Conservation (phyloP, 2,888 invertebrate species). For the Aleiodes alternator region DNA sequence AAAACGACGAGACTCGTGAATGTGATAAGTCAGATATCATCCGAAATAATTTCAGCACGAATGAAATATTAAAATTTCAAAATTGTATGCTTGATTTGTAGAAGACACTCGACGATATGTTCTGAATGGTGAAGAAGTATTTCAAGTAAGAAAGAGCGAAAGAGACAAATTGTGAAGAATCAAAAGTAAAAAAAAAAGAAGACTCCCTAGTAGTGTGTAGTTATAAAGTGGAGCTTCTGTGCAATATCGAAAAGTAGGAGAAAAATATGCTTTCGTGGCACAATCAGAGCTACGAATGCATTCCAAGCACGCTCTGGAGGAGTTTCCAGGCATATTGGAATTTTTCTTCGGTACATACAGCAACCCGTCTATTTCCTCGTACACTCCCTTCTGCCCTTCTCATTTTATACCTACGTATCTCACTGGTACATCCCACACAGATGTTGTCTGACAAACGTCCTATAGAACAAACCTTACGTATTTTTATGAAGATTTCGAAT, state of each 20-base stretch:
- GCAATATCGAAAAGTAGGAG: conserved; percentile 66
- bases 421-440: conserved; percentile 41
- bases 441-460: conserved; percentile 54
- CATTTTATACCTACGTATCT: conserved; percentile 36
- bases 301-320: conserved; percentile 69
- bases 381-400: conserved; percentile 8
- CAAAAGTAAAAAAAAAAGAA: neutral
- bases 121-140: neutral
- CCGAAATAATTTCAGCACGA: conserved; percentile 2
- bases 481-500: conserved; percentile 8
- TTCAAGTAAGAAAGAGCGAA: neutral
- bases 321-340: conserved; percentile 72
- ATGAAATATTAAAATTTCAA: conserved; percentile 28
- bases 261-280: conserved; percentile 72
- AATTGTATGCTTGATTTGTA: conserved; percentile 23
- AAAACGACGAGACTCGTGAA: too few relatives aligned
- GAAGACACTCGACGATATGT: conserved; percentile 20
- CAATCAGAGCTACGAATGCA: conserved; percentile 72
- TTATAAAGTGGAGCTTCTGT: conserved; percentile 42
- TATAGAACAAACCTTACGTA: conserved; percentile 44
- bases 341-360: conserved; percentile 62
- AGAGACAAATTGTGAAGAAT: conserved; percentile 25
- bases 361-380: conserved; percentile 38
- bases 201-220: conserved; percentile 13
- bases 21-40: neutral